Base-by-base conservation (phyloP, 2,888 invertebrate species). In the Phyto melanocephala region DNA sequence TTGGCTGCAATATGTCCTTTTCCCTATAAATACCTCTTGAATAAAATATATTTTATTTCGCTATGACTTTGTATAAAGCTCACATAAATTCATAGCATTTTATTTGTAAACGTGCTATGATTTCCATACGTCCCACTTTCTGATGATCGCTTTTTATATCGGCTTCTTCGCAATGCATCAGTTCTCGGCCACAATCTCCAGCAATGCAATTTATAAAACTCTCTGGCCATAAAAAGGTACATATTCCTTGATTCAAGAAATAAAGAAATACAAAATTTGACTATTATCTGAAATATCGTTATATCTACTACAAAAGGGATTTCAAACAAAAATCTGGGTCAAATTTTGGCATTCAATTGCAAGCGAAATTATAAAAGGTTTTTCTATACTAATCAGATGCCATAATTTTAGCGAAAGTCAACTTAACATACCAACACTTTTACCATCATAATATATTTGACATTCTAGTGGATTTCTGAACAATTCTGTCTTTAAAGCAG, bases 21-120 rank as follows among this genome's bases (percentile, higher is more conserved):
- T 82, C 82, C 2, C 83, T 85, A 22, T 15, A 70, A 76, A 40
- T 11, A 40, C 28, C 54, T 15, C 17, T 3, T 24, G 22, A 17
- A 28, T 56, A 24, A 5, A 47, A 35, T 33, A 20, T 28, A 28
- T 28, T 28, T 28, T 28, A 28, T 28, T 28, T 6, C 3, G 28
- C 28, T 6, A 28, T 28, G 6, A 6, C 15, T 13, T 45, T 20
- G 1, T 24, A 33, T 37, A 42, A 63, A n/a, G 86, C 86, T 84
- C 80, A 89, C 89, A 86, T 81, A 7, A 86, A 71, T 56, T 88
- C 86, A 1, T 86, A 82, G 54, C 89, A 88, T 74, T 87, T 88
- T n/a, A 85, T 78, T 35, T 88, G 77, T 4, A 89, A 65, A 0
- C 88, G 87, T 15, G 82, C 85, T 2, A 87, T 82, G 13, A 88